Conservation (phyloP, 2,113 vertebrate species). For the Melanotaenia duboulayi region DNA sequence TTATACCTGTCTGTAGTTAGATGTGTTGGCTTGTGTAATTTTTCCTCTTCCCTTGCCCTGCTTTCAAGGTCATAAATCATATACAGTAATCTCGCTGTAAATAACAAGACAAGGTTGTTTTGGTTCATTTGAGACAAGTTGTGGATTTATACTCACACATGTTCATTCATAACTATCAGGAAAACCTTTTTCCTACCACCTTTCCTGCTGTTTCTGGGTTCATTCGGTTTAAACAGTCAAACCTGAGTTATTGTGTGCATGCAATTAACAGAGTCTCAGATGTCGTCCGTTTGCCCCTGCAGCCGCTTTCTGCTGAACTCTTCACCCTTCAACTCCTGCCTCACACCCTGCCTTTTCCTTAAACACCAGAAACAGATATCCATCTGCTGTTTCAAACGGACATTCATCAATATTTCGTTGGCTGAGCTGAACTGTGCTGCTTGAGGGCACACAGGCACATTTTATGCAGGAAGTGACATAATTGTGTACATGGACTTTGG, state of each 20-base stretch:
- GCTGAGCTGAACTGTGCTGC: constrained; percentile 63
- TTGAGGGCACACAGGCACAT: constrained; percentile 61
- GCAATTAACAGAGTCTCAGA: constrained; percentile 11
- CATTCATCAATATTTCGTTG: constrained; percentile 64
- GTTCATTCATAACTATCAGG: constrained; percentile 48
- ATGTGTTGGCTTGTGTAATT: constrained; percentile 14
- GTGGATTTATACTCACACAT: constrained; percentile 37
- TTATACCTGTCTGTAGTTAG: background rate
- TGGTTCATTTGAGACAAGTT: constrained; percentile 20
- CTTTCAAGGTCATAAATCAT: constrained; percentile 49
- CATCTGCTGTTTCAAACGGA: constrained; percentile 8
- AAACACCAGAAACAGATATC: constrained; percentile 43
- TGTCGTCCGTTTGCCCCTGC: constrained; percentile 7
- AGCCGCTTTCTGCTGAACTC: constrained; percentile 46
- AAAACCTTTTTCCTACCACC: constrained; percentile 31
- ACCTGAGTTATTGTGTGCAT: constrained; percentile 41
- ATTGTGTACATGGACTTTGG: constrained; percentile 83
- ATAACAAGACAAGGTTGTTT: constrained; percentile 41
- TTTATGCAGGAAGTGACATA: constrained; percentile 91
- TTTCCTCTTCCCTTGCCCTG: constrained; percentile 13
- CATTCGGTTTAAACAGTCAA: constrained; percentile 38
- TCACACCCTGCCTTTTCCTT: constrained; percentile 1
- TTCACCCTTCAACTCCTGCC: constrained; percentile 55
- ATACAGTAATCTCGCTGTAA: constrained; percentile 14
- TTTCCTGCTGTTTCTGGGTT: constrained; percentile 40